phyloP scores from a whole-genome alignment of 2,797 vertebrate species.

The Sciurus carolinensis region DNA sequence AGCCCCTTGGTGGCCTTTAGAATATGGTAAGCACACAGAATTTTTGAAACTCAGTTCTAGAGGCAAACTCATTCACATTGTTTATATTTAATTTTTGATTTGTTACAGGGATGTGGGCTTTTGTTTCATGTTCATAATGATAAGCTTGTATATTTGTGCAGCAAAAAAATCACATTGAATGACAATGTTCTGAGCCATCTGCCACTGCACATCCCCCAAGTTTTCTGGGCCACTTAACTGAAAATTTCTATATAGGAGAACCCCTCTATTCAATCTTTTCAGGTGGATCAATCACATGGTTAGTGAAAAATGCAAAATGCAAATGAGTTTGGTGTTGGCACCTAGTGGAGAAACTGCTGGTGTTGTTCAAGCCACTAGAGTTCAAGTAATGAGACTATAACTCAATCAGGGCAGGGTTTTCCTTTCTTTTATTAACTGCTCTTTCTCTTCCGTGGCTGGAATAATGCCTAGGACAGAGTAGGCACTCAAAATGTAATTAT shows the following conservation, averaged over 20 bases:
- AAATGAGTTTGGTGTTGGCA: background rate
- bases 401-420: background rate
- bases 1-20: background rate
- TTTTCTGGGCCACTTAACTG: background rate
- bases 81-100: constrained; percentile 12
- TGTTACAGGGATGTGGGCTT: background rate
- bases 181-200: background rate
- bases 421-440: background rate
- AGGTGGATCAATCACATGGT: background rate
- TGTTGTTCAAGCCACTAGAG: background rate
- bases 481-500: background rate
- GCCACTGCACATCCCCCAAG: background rate
- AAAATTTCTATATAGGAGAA: background rate
- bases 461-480: background rate
- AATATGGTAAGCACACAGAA: background rate
- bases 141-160: background rate
- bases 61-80: constrained; percentile 8
- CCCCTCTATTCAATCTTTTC: background rate
- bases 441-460: background rate
- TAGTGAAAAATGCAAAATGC: background rate
- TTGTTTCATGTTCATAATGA: background rate
- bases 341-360: background rate
- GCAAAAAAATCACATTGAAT: background rate
- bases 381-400: background rate
- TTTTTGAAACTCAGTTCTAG: constrained; percentile 18